Base-by-base conservation (phyloP, 2,888 invertebrate species). In the Cryptophagus acutangulus region DNA sequence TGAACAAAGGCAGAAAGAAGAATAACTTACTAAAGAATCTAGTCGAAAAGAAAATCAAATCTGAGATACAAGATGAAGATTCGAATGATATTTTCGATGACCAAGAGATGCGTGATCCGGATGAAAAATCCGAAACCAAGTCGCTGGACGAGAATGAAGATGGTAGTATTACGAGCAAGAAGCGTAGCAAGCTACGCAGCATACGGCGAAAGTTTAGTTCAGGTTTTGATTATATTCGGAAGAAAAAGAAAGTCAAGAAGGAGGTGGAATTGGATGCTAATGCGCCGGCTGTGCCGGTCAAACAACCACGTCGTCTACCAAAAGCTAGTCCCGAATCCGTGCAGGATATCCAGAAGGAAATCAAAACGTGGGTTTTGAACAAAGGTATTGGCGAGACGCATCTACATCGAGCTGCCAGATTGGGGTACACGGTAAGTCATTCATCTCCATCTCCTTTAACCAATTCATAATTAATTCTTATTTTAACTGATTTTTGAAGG, bases 361-460 rank as follows among this genome's bases (percentile, higher is more conserved):
- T 91, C 45, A 87, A 89, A 65, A 80, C 85, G 50, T 90, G 92
- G 88, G 90, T 92, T 46, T 81, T 94, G 38, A 94, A 93, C 68
- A 94, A 94, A 67, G 90, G 93, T 36, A 82, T 92, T 20, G 95
- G 95, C 4, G 94, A 95, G 70, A 94, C 93, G 1, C 81, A 89
- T 57, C 76, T 95, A 36, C 95, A 95, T 65, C 78, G 93, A 57
- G 92, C 94, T 31, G 91, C 94, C 1, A 77, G 93, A 57, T 78
- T 89, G 39, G 92, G 92, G 37, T 87, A 89, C 59, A 84, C 87
- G 65, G 89, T 89, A 70, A 76, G n/a, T 31, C 3, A 5, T 3
- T 4, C 3, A 6, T 12, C n/a, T 26, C 12, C 26, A 20, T 20
- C 6, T 9, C 6, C 9, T 20, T 30, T 15, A 29, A 8, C n/a